These are phyloP conservation scores for Nannoperca australis DNA, from an alignment of 2,797 vertebrate genomes.

Conservation along the genomic window DNA sequence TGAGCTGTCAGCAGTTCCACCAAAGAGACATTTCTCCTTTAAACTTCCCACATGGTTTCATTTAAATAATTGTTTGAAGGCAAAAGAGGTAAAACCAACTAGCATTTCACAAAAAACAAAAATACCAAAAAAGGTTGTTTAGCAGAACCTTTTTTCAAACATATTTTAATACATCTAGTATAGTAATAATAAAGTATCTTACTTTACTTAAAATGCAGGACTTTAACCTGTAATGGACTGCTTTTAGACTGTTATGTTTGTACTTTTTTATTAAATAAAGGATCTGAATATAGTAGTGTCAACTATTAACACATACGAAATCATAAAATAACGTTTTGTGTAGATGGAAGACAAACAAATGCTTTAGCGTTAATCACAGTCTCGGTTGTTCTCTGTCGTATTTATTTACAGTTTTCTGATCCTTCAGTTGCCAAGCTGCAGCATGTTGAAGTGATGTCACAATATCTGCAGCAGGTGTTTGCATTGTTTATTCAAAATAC, in stretches of 20 bases:
- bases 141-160: neutral
- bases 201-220: neutral
- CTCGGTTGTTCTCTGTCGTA: neutral
- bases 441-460: conserved; percentile 61
- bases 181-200: neutral
- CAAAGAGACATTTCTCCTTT: neutral
- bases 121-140: neutral
- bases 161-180: neutral
- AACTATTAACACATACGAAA: neutral
- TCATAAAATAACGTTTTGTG: neutral
- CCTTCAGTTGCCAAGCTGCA: conserved; percentile 29
- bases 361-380: conserved; percentile 6
- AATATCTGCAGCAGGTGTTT: conserved; percentile 74
- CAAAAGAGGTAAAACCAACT: no score
- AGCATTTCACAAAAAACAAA: neutral
- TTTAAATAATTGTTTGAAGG: neutral
- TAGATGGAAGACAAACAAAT: conserved; percentile 3
- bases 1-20: neutral
- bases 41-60: neutral
- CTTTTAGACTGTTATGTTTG: neutral
- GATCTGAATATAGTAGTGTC: neutral
- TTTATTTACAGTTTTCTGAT: conserved; percentile 13
- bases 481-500: conserved; percentile 67
- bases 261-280: neutral
- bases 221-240: neutral